phyloP scores from a whole-genome alignment of 2,797 vertebrate species.

The Chromis chromis region DNA sequence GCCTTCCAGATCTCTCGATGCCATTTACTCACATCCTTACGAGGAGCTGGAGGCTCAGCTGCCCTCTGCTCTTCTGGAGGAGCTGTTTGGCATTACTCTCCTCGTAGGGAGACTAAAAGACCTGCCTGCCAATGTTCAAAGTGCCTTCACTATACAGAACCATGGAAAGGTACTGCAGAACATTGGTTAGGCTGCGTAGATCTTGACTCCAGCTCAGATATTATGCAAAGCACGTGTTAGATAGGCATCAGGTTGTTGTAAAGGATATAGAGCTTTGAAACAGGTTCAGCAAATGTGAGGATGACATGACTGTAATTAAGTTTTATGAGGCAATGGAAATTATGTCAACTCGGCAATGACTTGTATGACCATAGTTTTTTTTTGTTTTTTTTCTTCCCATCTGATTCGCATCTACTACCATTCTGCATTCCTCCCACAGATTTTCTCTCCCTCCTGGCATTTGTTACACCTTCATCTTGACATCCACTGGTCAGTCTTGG shows the following conservation, averaged over 20 bases:
- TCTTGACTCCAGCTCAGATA: constrained; percentile 4
- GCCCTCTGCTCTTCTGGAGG: constrained; percentile 90
- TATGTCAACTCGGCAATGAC: background rate
- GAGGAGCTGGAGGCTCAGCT: constrained; percentile 88
- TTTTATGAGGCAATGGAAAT: constrained; percentile 21
- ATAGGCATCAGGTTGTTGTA: background rate
- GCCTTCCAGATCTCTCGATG: constrained; percentile 82
- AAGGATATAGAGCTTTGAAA: constrained; percentile 3
- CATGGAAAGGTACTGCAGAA: constrained; percentile 89
- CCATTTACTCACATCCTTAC: constrained; percentile 82
- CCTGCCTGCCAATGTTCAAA: constrained; percentile 86
- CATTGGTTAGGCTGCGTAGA: background rate
- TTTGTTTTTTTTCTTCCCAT: background rate
- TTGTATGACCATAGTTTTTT: background rate
- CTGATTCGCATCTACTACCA: constrained; percentile 6
- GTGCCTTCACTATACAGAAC: constrained; percentile 89
- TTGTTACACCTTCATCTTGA: constrained; percentile 95
- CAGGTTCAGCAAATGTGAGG: background rate
- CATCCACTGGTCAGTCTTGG: constrained; percentile 93
- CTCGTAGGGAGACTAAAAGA: constrained; percentile 89
- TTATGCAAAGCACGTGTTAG: background rate
- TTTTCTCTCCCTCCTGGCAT: constrained; percentile 96
- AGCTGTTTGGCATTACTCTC: constrained; percentile 89
- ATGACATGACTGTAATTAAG: background rate
- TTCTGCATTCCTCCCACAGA: constrained; percentile 75